phyloP scores from a whole-genome alignment of 2,888 invertebrate genomes.

The Drosophila ochracea region DNA sequence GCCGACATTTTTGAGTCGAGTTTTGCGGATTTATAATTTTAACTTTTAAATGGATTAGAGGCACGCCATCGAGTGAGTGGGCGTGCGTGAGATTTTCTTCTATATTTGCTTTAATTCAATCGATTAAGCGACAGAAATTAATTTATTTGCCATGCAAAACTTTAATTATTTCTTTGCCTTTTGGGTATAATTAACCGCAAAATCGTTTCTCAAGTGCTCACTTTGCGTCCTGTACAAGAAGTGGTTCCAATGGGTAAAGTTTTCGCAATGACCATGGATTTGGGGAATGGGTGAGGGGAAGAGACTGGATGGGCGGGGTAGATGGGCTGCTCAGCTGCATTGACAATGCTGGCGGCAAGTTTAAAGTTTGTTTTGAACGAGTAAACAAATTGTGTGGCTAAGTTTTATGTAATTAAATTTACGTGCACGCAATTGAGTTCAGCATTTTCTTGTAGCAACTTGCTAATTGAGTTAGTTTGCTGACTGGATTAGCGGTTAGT shows the following conservation, averaged over 20 bases:
- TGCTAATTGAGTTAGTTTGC: conserved; percentile 28
- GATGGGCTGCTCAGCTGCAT: conserved; percentile 42
- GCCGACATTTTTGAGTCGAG: conserved; percentile 66
- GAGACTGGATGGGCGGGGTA: not conserved
- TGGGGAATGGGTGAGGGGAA: not conserved
- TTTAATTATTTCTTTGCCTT: conserved; percentile 70
- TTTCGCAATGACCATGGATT: conserved; percentile 47
- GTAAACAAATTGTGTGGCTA: conserved; percentile 76
- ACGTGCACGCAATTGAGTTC: conserved; percentile 64
- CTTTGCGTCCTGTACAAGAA: conserved; percentile 35
- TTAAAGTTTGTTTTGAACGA: conserved; percentile 79
- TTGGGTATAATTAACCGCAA: conserved; percentile 68
- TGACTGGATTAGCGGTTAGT: conserved; percentile 25
- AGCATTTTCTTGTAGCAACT: conserved; percentile 8
- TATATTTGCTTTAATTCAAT: conserved; percentile 12
- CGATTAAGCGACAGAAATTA: conserved; percentile 38
- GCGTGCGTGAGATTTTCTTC: not conserved
- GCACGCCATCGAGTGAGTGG: conserved; percentile 55
- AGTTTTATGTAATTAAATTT: conserved; percentile 75
- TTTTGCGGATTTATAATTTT: conserved; percentile 36
- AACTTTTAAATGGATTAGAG: conserved; percentile 55
- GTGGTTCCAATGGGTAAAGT: conserved; percentile 38
- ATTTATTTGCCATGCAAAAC: conserved; percentile 44
- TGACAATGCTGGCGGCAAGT: conserved; percentile 58
- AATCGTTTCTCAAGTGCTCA: conserved; percentile 66